These are phyloP conservation scores for Contarinia nasturtii DNA, from an alignment of 1,140 invertebrate species.

Conservation along the genomic window DNA sequence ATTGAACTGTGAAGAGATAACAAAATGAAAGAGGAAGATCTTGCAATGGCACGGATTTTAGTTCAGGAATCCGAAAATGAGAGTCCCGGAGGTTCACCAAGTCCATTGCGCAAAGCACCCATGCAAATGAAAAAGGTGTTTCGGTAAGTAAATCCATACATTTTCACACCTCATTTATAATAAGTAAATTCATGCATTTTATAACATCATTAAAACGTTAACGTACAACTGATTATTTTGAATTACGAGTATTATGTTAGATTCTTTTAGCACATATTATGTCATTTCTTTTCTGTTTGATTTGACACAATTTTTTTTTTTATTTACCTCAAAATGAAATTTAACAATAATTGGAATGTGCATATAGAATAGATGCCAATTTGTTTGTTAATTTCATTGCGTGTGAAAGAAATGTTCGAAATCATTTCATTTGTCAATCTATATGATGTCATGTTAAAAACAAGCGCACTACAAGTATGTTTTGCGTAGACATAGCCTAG, in stretches of 20 bases:
- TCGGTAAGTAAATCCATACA: conserved; percentile 24
- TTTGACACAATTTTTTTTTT: too few species aligned
- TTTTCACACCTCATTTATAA: neutral
- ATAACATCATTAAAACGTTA: neutral
- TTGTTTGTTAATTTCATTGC: too few species aligned
- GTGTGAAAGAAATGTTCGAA: too few species aligned
- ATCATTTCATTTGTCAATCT: too few species aligned
- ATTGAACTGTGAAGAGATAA: too few species aligned
- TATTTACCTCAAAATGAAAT: too few species aligned
- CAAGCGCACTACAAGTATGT: too few species aligned
- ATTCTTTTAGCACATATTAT: neutral
- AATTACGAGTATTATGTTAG: neutral
- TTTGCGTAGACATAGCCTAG: neutral
- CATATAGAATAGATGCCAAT: too few species aligned
- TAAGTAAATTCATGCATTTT: neutral
- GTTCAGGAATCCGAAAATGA: conserved; percentile 30
- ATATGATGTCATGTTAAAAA: too few species aligned
- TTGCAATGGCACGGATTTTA: conserved; percentile 40
- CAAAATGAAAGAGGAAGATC: conserved; percentile 42
- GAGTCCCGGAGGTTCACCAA: conserved; percentile 31
- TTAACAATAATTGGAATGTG: too few species aligned
- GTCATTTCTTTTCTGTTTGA: neutral
- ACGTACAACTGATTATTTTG: neutral
- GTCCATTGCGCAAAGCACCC: conserved; percentile 27
- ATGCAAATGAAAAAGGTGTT: conserved; percentile 26